These are phyloP conservation scores for Lutraria lutraria DNA, from an alignment of 2,888 invertebrate genomes.

Conservation along the genomic window DNA sequence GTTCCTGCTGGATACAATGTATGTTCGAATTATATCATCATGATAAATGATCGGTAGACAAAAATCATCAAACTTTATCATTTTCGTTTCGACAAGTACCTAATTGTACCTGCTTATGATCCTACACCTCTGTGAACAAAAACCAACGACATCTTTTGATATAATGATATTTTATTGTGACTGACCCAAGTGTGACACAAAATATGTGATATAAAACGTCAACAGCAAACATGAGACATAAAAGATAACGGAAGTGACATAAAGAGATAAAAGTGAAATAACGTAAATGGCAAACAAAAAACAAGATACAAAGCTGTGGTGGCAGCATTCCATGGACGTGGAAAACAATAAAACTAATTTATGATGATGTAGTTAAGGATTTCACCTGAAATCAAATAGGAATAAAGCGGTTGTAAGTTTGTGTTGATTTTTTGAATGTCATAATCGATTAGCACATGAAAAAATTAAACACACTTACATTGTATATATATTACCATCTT, in stretches of 20 bases:
- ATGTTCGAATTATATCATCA: no score
- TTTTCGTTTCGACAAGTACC: background rate
- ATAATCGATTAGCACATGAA: background rate
- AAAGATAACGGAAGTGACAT: constrained; percentile 14
- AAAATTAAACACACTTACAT: background rate
- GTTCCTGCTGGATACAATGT: no score
- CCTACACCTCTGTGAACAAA: background rate
- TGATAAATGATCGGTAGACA: no score
- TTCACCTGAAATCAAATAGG: constrained; percentile 31
- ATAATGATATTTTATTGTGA: background rate
- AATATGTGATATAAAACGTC: background rate
- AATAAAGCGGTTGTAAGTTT: background rate
- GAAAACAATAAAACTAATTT: constrained; percentile 22
- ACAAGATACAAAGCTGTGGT: constrained; percentile 6
- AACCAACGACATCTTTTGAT: background rate
- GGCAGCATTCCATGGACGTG: constrained; percentile 14
- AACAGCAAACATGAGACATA: constrained; percentile 4
- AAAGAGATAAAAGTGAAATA: constrained; percentile 8
- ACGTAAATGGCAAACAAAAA: constrained; percentile 9
- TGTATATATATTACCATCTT: background rate
- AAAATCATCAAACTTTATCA: no score
- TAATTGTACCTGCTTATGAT: background rate
- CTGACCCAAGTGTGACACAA: constrained; percentile 24
- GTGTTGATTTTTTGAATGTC: background rate
- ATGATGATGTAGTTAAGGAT: constrained; percentile 34